Conservation (phyloP, 2,888 invertebrate genomes). For the Pyralis farinalis region DNA sequence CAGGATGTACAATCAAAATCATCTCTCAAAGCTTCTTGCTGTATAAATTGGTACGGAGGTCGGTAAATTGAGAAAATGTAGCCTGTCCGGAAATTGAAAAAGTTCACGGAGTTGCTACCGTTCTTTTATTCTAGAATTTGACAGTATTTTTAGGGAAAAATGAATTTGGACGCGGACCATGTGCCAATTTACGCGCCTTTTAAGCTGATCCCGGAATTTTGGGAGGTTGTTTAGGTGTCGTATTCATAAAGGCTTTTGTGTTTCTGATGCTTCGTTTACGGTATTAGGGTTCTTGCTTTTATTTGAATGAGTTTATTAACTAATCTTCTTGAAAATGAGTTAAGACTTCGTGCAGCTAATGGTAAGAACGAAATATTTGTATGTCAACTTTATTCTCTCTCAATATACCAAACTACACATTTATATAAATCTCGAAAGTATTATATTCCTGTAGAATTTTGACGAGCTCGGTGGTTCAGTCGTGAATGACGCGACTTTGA, state of each 20-base stretch:
- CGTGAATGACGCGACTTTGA: too few species aligned
- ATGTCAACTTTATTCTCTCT: too few species aligned
- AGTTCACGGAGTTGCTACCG: constrained; percentile 50
- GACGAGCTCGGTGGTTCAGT: too few species aligned
- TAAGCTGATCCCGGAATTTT: background rate
- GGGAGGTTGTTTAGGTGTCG: background rate
- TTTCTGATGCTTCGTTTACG: background rate
- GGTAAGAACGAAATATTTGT: too few species aligned
- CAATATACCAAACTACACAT: too few species aligned
- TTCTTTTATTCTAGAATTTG: constrained; percentile 64
- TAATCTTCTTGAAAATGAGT: too few species aligned
- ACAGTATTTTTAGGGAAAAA: constrained; percentile 46
- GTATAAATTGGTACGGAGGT: constrained; percentile 58
- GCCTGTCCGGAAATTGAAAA: constrained; percentile 76
- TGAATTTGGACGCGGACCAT: constrained; percentile 33
- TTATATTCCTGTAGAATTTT: too few species aligned
- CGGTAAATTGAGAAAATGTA: constrained; percentile 66
- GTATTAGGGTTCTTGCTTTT: too few species aligned
- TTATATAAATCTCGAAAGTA: too few species aligned
- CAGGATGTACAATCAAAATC: constrained; percentile 68
- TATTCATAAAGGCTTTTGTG: background rate
- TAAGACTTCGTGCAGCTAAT: too few species aligned
- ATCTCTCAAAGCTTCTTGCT: constrained; percentile 59
- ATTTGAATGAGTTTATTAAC: too few species aligned
- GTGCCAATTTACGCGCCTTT: constrained; percentile 38